phyloP scores from a whole-genome alignment of 2,113 vertebrate genomes.

The Datnioides undecimradiatus region DNA sequence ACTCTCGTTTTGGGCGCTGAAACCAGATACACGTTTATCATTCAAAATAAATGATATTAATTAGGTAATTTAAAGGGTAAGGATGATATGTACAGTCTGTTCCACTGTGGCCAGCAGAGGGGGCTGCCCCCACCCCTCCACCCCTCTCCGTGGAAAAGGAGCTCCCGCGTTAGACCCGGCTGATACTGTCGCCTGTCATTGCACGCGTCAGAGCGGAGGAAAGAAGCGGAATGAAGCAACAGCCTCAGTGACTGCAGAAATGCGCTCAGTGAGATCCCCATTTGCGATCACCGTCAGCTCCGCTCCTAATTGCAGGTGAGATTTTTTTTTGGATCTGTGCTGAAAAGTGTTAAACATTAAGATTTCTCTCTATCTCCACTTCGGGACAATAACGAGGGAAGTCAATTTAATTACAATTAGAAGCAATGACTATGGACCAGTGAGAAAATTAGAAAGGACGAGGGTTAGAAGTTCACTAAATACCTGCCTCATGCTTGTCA shows the following conservation, averaged over 20 bases:
- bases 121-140: too few relatives aligned
- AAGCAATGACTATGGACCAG: background rate
- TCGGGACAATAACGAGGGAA: background rate
- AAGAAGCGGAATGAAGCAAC: conserved; percentile 50
- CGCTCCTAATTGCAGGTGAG: conserved; percentile 46
- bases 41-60: too few relatives aligned
- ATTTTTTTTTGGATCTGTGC: background rate
- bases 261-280: background rate
- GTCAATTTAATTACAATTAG: background rate
- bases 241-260: conserved; percentile 49
- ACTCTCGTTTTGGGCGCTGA: too few relatives aligned
- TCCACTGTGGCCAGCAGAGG: too few relatives aligned
- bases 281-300: background rate
- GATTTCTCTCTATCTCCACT: background rate
- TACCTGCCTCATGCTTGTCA: background rate
- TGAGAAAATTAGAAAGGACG: background rate
- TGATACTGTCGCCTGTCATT: background rate
- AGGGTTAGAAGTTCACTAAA: conserved; percentile 25
- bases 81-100: too few relatives aligned
- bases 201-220: conserved; percentile 42
- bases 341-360: background rate
- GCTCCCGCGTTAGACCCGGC: too few relatives aligned
- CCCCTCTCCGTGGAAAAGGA: too few relatives aligned
- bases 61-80: too few relatives aligned
- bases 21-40: background rate